Base-by-base conservation (phyloP, 2,888 invertebrate genomes). In the Lingula anatina region DNA sequence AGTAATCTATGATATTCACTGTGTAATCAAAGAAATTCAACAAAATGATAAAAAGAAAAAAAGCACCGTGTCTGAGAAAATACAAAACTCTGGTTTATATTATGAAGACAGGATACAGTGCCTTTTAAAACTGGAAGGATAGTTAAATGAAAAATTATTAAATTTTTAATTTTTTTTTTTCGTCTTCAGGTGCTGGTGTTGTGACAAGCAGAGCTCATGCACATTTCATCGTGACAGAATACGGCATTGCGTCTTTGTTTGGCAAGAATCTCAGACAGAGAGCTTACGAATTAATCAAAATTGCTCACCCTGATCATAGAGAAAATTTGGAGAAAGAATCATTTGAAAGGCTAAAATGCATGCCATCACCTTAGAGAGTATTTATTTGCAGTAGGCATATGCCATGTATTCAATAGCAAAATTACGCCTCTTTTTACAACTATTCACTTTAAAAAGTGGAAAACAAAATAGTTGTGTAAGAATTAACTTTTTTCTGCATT, bases 111-210 rank as follows among this genome's bases (percentile, higher is more conserved):
- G n/a, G n/a, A n/a, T n/a, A n/a, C n/a, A n/a, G n/a, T n/a, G n/a
- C n/a, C n/a, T n/a, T n/a, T n/a, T n/a, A n/a, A n/a, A n/a, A n/a
- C n/a, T n/a, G n/a, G n/a, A n/a, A n/a, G n/a, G n/a, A n/a, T n/a
- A n/a, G n/a, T n/a, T n/a, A n/a, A n/a, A n/a, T 31, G 15, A 9
- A 31, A 31, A 31, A 31, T 9, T 31, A 15, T 9, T 31, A 9
- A 15, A 12, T 31, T 31, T 12, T 20, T 4, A 38, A 20, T 21
- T 38, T 46, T 42, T 50, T 49, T 50, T 45, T 38, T 47, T n/a
- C n/a, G n/a, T n/a, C n/a, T n/a, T n/a, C n/a, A n/a, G n/a, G 94
- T 65, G 91, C 89, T 51, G 94, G 94, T n/a, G 91, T 95, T 3
- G 93, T 94, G 18, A 91, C 93, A 0, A 86, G 74, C n/a, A n/a